Evolutionary conservation across 2,888 invertebrate species (phyloP).

Genomic region (Drosophila koepferae): DNA sequence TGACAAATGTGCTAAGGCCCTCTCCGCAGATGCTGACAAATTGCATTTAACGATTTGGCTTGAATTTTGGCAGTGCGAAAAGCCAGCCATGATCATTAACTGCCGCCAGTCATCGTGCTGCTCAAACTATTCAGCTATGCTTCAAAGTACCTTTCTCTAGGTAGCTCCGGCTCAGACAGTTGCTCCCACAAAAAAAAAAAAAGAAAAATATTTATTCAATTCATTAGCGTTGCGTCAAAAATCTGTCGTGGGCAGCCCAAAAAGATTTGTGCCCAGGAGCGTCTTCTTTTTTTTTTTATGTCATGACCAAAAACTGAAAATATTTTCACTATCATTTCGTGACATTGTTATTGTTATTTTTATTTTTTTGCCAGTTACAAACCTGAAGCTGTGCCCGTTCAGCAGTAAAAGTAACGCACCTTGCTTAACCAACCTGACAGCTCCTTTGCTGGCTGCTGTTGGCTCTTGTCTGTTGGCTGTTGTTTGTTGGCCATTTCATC

Average conservation of each 20-base stretch:
- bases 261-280: slow-evolving; percentile 7
- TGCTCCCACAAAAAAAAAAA: background rate
- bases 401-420: slow-evolving; percentile 76
- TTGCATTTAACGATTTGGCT: slow-evolving; percentile 8
- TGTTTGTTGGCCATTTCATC: slow-evolving; percentile 17
- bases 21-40: slow-evolving; percentile 2
- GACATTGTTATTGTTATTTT: slow-evolving; percentile 67
- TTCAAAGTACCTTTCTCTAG: slow-evolving; percentile 34
- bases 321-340: slow-evolving; percentile 77
- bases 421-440: slow-evolving; percentile 61
- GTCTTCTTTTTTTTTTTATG: slow-evolving; percentile 51
- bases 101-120: background rate
- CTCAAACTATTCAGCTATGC: slow-evolving; percentile 1
- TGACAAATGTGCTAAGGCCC: slow-evolving; percentile 11
- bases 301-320: slow-evolving; percentile 74
- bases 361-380: slow-evolving; percentile 27
- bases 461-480: too few species aligned
- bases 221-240: slow-evolving; percentile 54
- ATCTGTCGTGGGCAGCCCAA: slow-evolving; percentile 5
- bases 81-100: slow-evolving; percentile 19
- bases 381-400: slow-evolving; percentile 35
- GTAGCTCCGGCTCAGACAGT: background rate
- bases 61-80: slow-evolving; percentile 1
- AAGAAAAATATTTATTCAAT: slow-evolving; percentile 34
- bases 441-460: slow-evolving; percentile 54